Evolutionary conservation across 2,113 vertebrate genomes (phyloP).

Genomic region (Montifringilla adamsi): DNA sequence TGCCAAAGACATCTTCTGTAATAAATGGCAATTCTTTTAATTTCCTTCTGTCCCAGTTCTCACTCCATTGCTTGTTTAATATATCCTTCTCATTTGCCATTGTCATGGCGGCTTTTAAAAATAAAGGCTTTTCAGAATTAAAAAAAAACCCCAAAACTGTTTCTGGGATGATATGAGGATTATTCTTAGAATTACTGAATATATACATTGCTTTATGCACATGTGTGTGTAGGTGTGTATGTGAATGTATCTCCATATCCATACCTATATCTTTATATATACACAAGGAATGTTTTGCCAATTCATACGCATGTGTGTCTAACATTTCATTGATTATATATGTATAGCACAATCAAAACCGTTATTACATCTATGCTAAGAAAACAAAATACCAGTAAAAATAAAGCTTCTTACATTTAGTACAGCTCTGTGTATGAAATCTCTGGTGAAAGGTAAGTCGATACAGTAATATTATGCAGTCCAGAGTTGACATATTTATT

Average conservation of each 20-base stretch:
- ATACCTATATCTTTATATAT: not conserved
- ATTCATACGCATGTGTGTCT: not conserved
- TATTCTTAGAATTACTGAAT: not conserved
- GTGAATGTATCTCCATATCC: not conserved
- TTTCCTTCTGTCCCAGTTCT: not conserved
- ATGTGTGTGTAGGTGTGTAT: not conserved
- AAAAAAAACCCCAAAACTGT: not conserved
- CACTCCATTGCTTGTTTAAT: not conserved
- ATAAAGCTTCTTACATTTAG: not conserved
- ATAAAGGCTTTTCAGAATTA: not conserved
- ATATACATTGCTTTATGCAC: not conserved
- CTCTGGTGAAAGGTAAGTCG: not conserved
- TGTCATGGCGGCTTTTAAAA: not conserved
- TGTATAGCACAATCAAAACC: not conserved
- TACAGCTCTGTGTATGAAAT: not conserved
- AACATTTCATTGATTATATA: not conserved
- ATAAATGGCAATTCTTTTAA: not conserved
- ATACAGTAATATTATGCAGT: not conserved
- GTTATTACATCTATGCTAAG: not conserved
- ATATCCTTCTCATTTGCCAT: not conserved
- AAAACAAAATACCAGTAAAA: not conserved
- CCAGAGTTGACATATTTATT: not conserved
- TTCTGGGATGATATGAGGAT: not conserved
- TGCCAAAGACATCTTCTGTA: not conserved
- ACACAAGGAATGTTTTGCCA: not conserved